Percentiles rank a stretch among this genome's conserved stretches.
phyloP scores from a whole-genome alignment of 1,140 invertebrate species.

The Procambarus virginalis region DNA sequence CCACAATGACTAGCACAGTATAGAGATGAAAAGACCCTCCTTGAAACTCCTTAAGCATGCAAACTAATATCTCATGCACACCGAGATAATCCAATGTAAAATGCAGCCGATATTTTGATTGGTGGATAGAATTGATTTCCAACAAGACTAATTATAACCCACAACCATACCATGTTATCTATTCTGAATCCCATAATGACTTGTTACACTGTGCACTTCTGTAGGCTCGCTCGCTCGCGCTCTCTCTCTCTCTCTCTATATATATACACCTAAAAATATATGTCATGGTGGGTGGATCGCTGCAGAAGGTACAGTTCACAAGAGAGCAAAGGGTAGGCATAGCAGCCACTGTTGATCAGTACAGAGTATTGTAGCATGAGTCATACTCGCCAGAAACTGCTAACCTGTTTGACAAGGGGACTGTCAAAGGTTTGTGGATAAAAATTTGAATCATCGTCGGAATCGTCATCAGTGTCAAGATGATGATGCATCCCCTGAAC shows the following conservation, averaged over 20 bases:
- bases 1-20: background rate
- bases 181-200: background rate
- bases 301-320: conserved; percentile 23
- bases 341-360: conserved; percentile 8
- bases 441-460: conserved; percentile 64
- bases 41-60: background rate
- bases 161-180: background rate
- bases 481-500: conserved; percentile 60
- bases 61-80: background rate
- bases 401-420: conserved; percentile 77
- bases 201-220: background rate
- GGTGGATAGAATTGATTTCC: background rate
- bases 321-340: conserved; percentile 17
- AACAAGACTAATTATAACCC: background rate
- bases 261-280: background rate
- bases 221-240: too few species aligned
- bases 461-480: conserved; percentile 68
- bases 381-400: conserved; percentile 75
- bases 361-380: conserved; percentile 47
- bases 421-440: conserved; percentile 73
- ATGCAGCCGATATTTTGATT: background rate
- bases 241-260: background rate
- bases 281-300: background rate
- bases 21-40: background rate
- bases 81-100: background rate